phyloP scores from a whole-genome alignment of 2,888 invertebrate species.

The Patella pellucida region DNA sequence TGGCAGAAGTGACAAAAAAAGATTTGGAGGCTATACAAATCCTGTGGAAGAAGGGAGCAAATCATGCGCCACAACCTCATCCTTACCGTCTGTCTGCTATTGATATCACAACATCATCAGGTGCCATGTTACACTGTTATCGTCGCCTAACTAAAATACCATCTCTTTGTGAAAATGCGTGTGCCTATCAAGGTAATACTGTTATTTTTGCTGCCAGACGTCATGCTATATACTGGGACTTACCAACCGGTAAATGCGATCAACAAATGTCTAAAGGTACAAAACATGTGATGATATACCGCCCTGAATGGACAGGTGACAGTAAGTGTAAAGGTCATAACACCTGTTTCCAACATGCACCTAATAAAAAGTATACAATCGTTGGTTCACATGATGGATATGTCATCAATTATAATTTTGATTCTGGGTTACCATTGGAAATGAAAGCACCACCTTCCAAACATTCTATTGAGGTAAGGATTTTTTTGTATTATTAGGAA shows the following conservation, averaged over 20 bases:
- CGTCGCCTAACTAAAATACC: slow-evolving; percentile 57
- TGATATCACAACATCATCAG: slow-evolving; percentile 48
- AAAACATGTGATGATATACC: slow-evolving; percentile 47
- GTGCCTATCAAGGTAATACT: slow-evolving; percentile 46
- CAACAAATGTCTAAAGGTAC: slow-evolving; percentile 45
- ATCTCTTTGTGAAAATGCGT: slow-evolving; percentile 46
- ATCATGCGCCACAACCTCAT: slow-evolving; percentile 48
- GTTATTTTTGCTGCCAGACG: slow-evolving; percentile 52
- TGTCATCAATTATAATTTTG: slow-evolving; percentile 47
- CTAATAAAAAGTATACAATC: slow-evolving; percentile 38
- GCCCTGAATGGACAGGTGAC: slow-evolving; percentile 46
- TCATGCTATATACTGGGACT: slow-evolving; percentile 58
- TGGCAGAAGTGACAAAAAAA: slow-evolving; percentile 40
- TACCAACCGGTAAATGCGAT: slow-evolving; percentile 59
- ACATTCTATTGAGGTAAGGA: slow-evolving; percentile 51
- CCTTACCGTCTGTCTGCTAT: slow-evolving; percentile 52
- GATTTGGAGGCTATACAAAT: slow-evolving; percentile 52
- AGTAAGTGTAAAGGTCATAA: slow-evolving; percentile 41
- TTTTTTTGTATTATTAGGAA: no score
- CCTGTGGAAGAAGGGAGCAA: slow-evolving; percentile 46
- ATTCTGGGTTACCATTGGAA: slow-evolving; percentile 47
- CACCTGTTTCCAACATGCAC: slow-evolving; percentile 37
- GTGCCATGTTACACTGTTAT: slow-evolving; percentile 45
- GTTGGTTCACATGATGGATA: slow-evolving; percentile 60
- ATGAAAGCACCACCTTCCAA: slow-evolving; percentile 45